Percentiles rank a stretch among this genome's conserved stretches.
Conservation (phyloP, 2,113 vertebrate species). For the Hippocampus barbouri region DNA sequence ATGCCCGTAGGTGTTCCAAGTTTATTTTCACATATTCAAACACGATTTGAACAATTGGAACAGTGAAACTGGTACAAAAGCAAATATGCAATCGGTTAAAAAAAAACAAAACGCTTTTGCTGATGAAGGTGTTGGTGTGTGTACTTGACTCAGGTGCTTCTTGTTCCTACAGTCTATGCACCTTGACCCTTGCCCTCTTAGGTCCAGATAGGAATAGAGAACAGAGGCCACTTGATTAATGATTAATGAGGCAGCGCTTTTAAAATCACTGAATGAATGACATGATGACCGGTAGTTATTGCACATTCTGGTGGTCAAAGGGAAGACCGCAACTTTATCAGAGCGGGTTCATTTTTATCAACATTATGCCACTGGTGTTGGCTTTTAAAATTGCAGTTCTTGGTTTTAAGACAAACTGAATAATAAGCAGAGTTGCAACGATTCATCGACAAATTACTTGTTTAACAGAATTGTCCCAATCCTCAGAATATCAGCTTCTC, state of each 20-base stretch:
- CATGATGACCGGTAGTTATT: neutral
- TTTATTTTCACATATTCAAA: slow-evolving; percentile 1
- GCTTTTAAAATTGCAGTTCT: no score
- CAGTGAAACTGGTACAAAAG: neutral
- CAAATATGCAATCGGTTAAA: neutral
- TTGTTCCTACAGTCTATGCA: slow-evolving; percentile 20
- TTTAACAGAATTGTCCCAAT: no score
- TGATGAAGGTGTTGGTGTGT: slow-evolving; percentile 6
- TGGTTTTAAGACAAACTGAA: neutral
- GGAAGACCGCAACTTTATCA: neutral
- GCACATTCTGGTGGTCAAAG: neutral
- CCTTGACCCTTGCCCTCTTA: slow-evolving; percentile 64
- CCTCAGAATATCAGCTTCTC: no score
- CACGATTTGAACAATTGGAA: neutral
- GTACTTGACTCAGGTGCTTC: slow-evolving; percentile 17
- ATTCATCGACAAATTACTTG: no score
- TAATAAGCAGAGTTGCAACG: no score
- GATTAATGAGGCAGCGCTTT: slow-evolving; percentile 59
- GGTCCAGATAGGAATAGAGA: slow-evolving; percentile 52
- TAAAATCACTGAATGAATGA: slow-evolving; percentile 18
- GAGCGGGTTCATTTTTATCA: neutral
- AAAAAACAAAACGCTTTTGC: neutral
- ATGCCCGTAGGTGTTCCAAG: neutral
- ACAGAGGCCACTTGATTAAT: slow-evolving; percentile 54
- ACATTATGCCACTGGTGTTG: neutral